phyloP scores from a whole-genome alignment of 2,888 invertebrate genomes.

The Perizoma affinitatum region DNA sequence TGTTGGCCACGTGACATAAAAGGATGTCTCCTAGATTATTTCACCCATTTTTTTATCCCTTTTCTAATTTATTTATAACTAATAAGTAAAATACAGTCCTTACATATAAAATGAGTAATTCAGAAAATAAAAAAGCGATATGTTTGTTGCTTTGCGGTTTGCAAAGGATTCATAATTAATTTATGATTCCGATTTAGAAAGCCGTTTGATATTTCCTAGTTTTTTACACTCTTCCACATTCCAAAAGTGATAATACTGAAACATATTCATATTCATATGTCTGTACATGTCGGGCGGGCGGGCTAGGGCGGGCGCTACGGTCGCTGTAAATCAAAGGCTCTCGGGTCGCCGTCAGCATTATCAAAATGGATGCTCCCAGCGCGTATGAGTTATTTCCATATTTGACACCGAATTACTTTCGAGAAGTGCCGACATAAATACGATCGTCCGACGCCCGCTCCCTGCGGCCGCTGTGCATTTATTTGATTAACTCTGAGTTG shows the following conservation, averaged over 20 bases:
- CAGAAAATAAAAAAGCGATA: too few relatives aligned
- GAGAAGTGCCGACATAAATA: constrained; percentile 84
- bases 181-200: constrained; percentile 4
- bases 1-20: constrained; percentile 2
- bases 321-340: constrained; percentile 74
- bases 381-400: constrained; percentile 84
- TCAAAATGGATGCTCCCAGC: constrained; percentile 81
- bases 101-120: too few relatives aligned
- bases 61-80: too few relatives aligned
- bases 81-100: too few relatives aligned
- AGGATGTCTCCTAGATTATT: not conserved
- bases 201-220: not conserved
- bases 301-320: constrained; percentile 46
- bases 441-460: constrained; percentile 49
- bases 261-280: constrained; percentile 12
- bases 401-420: constrained; percentile 85
- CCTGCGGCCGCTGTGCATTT: constrained; percentile 77
- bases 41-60: too few relatives aligned
- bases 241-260: constrained; percentile 17
- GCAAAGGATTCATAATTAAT: too few relatives aligned
- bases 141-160: too few relatives aligned
- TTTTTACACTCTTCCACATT: constrained; percentile 8
- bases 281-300: constrained; percentile 14
- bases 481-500: constrained; percentile 85
- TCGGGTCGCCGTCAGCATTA: constrained; percentile 80